These are phyloP conservation scores for Nematopogon swammerdamellus DNA, from an alignment of 2,888 invertebrate species.

Conservation along the genomic window DNA sequence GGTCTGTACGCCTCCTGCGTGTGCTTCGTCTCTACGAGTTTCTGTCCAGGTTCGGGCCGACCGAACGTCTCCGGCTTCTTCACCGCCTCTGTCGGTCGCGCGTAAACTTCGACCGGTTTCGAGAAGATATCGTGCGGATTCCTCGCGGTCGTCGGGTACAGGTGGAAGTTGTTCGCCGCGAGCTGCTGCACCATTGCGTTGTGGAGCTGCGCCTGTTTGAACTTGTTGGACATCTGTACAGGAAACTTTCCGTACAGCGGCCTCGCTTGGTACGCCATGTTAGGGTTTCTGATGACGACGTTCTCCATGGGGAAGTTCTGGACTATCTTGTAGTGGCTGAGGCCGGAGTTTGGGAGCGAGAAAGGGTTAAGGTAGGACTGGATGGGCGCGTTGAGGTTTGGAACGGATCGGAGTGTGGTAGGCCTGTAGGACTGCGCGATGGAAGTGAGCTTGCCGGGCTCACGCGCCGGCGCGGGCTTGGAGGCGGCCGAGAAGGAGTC, in stretches of 20 bases:
- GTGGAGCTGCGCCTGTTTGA: constrained; percentile 28
- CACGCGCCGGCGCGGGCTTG: constrained; percentile 35
- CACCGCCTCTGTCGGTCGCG: constrained; percentile 25
- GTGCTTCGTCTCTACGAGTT: constrained; percentile 18
- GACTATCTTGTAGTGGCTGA: constrained; percentile 36
- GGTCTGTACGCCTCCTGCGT: constrained; percentile 15
- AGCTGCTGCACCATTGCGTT: constrained; percentile 36
- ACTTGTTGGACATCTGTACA: constrained; percentile 16
- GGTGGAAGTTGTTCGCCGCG: constrained; percentile 7
- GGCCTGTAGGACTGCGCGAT: constrained; percentile 48
- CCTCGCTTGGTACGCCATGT: constrained; percentile 34
- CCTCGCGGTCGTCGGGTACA: constrained; percentile 3
- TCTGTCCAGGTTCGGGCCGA: too few relatives aligned
- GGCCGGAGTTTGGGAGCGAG: constrained; percentile 28
- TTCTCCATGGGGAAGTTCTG: constrained; percentile 40
- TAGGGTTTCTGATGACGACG: constrained; percentile 35
- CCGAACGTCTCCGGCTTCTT: constrained; percentile 18
- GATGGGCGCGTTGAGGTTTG: constrained; percentile 36
- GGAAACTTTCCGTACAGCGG: constrained; percentile 35
- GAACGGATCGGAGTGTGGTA: constrained; percentile 34
- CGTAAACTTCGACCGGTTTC: constrained; percentile 33
- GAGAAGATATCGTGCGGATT: constrained; percentile 33
- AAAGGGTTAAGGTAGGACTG: constrained; percentile 47
- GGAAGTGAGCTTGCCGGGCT: constrained; percentile 40
- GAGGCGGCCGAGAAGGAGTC: constrained; percentile 32